Evolutionary conservation across 2,113 vertebrate species (phyloP), one percentile per base, ranked within the genome.

Genomic region (Astur gentilis): DNA sequence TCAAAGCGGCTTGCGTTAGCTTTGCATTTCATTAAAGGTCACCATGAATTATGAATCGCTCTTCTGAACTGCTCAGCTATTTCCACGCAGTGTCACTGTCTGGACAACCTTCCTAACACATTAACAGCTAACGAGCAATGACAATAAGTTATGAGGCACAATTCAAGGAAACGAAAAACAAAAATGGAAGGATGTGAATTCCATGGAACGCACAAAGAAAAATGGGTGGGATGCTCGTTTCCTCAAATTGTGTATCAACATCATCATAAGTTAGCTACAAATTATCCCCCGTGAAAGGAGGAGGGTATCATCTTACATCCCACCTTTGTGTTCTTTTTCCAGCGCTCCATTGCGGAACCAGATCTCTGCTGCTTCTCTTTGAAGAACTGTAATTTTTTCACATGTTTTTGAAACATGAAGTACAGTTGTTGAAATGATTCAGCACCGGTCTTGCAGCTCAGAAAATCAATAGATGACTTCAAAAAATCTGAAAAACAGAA

Each of bases 161-260:
- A 98, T 98, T 96, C 95, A 96, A 97, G 96, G 97, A 98, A 98
- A 92, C 81, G 80, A 96, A 94, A 97, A 84, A 92, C 84, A 95
- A 95, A 96, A 95, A 97, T 95, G 83, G 87, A 97, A 97, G 96
- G 96, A 97, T 98, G 83, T 96, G 75, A 96, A 93, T 96, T 97
- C 83, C 65, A 78, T 93, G 34, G 85, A 87, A 80, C 62, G 54
- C 40, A 85, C 83, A 94, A 91, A 85, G 83, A 44, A 89, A 90
- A 87, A 70, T 96, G 95, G 96, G 96, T 92, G 96, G 97, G 95
- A 95, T 94, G 87, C 71, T 80, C 2, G 0, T 96, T 97, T 97
- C 97, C 95, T 97, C 67, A 96, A 91, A 96, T 93, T 96, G 89
- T 97, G 71, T 75, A 88, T 89, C 80, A 69, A 38, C 76, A 87